A percentile compares a stretch with the other conserved stretches of the same genome.
These are phyloP conservation scores for Ifrita kowaldi DNA, from an alignment of 2,113 vertebrate genomes.

Conservation along the genomic window DNA sequence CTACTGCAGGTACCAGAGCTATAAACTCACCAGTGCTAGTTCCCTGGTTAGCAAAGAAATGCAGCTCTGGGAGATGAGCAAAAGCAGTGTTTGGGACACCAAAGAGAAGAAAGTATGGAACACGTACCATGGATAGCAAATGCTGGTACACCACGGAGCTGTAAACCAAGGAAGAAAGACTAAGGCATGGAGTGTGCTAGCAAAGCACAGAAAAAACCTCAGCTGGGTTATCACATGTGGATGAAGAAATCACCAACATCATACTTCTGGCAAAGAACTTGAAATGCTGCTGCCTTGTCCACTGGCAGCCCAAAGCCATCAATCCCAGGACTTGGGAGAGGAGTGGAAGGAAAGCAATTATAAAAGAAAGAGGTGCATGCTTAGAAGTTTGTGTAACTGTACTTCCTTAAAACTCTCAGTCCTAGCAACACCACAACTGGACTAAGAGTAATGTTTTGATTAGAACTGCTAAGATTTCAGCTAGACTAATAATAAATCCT, in stretches of 20 bases:
- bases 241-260: not conserved
- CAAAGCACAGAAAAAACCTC: accelerated
- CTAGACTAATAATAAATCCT: not conserved
- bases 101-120: not conserved
- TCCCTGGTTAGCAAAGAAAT: not conserved
- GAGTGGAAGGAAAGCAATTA: not conserved
- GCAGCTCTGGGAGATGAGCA: not conserved
- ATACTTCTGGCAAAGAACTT: not conserved
- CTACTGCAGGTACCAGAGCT: not conserved
- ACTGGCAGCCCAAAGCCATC: not conserved
- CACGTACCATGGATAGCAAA: not conserved
- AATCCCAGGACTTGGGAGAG: not conserved
- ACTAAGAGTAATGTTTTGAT: not conserved
- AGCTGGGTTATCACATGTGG: not conserved
- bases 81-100: not conserved
- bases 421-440: not conserved
- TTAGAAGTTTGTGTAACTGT: not conserved
- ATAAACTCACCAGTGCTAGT: not conserved
- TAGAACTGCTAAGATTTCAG: not conserved
- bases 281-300: not conserved
- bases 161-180: not conserved
- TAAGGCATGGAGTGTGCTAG: not conserved
- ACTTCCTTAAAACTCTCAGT: not conserved
- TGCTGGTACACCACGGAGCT: accelerated
- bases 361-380: not conserved